Conservation (phyloP, 2,113 vertebrate species). For the Thomomys bottae region DNA sequence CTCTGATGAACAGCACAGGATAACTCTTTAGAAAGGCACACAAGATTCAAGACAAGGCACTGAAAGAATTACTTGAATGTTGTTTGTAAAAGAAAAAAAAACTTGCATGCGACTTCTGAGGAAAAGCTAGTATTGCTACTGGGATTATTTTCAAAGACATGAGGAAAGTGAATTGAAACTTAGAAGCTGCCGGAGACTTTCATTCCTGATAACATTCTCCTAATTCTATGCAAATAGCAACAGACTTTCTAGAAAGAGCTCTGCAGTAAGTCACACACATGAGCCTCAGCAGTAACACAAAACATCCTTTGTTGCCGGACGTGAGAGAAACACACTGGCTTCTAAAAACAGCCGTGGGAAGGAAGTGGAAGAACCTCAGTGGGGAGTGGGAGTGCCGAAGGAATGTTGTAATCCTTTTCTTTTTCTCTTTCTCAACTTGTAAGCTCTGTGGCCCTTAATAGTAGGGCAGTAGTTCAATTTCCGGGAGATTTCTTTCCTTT, state of each 20-base stretch:
- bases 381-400: constrained; percentile 92
- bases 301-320: constrained; percentile 97
- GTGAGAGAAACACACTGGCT: constrained; percentile 94
- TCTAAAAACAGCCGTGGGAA: constrained; percentile 99
- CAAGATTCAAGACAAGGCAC: not conserved
- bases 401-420: constrained; percentile 87
- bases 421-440: constrained; percentile 74
- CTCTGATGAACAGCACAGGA: not conserved
- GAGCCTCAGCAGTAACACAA: constrained; percentile 89
- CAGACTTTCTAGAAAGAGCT: constrained; percentile 80
- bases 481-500: not conserved
- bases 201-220: constrained; percentile 21
- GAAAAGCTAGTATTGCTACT: not conserved
- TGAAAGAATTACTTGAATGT: not conserved
- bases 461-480: constrained; percentile 48
- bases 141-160: constrained; percentile 16
- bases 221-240: constrained; percentile 73
- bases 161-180: constrained; percentile 12
- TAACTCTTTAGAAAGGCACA: not conserved
- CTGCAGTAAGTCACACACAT: constrained; percentile 73
- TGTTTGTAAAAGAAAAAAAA: constrained; percentile 4
- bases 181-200: constrained; percentile 38
- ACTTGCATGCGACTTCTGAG: not conserved
- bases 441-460: constrained; percentile 58
- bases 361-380: constrained; percentile 95